Base-by-base conservation (phyloP, 2,888 invertebrate species). In the Odontocolon sp. region DNA sequence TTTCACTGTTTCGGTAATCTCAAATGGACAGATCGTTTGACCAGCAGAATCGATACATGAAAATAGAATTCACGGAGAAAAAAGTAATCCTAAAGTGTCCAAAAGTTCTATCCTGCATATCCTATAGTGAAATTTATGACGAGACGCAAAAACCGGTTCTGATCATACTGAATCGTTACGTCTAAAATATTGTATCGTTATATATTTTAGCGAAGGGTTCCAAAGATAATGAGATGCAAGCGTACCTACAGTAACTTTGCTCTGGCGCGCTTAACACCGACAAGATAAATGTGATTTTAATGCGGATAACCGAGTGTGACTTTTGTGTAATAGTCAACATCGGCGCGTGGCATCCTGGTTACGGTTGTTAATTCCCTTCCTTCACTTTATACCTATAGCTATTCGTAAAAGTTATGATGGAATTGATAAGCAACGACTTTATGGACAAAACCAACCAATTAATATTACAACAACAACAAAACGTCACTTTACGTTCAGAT, bases 241-340 rank as follows among this genome's bases (percentile, higher is more conserved):
- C 57, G 54, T 67, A 45, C 33, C 26, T 38, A 23, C 40, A 31
- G 33, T 21, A 28, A 69, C 52, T 59, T 45, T 31, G 50, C 5
- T 31, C 64, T 1, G 57, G 9, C 11, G 42, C 72, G 45, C 26
- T 42, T 42, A 64, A 73, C 67, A 42, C 11, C 42, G 52, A 33
- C 40, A 68, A 56, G 78, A 81, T 77, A 73, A 79, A 79, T 81
- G 77, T 56, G 47, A 75, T 73, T 79, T 79, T 77, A 80, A 80
- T 72, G 78, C 78, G 67, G 52, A 64, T 71, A 80, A 79, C 61
- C 67, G 66, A 73, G 72, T 45, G 52, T 68, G 59, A 42, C 63
- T 59, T 80, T 68, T 74, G 47, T 76, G 45, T 59, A 59, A 52
- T 64, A 40, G 52, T 61, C 63, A 74, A 45, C 77, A 77, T 68